Evolutionary conservation across 2,113 vertebrate species (phyloP).

Genomic region (Caretta caretta): DNA sequence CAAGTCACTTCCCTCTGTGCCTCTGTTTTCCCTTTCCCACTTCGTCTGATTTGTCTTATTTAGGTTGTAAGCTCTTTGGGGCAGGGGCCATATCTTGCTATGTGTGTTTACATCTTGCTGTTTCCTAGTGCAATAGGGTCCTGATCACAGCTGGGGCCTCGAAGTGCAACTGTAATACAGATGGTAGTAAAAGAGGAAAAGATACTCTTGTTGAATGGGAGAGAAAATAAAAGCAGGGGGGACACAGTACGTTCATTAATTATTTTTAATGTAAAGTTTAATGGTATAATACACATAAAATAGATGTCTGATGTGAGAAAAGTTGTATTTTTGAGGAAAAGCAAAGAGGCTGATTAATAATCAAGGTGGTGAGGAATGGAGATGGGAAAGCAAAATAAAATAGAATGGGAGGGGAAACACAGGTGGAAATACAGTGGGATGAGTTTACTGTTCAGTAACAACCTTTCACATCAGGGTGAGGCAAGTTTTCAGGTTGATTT

Average conservation of each 20-base stretch:
- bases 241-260: background rate
- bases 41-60: background rate
- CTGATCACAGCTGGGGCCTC: background rate
- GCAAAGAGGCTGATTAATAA: background rate
- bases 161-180: background rate
- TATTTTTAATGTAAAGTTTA: background rate
- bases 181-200: background rate
- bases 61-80: background rate
- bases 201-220: background rate
- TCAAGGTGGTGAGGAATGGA: background rate
- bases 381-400: background rate
- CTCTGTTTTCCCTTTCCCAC: background rate
- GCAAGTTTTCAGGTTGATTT: background rate
- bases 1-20: rapidly evolving
- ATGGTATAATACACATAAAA: background rate
- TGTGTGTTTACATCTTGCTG: background rate
- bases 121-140: background rate
- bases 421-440: background rate
- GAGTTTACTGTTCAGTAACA: background rate
- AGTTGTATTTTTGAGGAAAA: background rate
- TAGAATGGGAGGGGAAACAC: background rate
- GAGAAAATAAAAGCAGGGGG: background rate
- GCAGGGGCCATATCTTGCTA: background rate
- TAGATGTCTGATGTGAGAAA: background rate
- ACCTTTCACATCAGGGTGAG: background rate